These are phyloP conservation scores for Lithophane leautieri DNA, from an alignment of 2,888 invertebrate species.

Conservation along the genomic window DNA sequence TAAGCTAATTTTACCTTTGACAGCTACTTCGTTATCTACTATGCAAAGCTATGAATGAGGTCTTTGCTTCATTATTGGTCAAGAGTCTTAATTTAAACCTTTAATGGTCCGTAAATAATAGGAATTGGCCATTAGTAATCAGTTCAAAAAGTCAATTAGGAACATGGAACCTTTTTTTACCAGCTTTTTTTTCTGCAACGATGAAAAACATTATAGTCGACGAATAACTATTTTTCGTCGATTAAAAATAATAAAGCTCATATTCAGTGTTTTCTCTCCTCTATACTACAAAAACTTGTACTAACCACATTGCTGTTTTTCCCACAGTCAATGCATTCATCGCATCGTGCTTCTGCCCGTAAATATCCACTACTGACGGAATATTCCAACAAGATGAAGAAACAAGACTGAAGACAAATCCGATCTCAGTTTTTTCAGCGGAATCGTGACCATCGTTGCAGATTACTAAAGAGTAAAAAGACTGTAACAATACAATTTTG, in stretches of 20 bases:
- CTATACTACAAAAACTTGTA: neutral
- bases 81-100: no score
- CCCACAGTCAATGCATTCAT: neutral
- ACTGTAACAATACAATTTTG: slow-evolving; percentile 46
- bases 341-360: neutral
- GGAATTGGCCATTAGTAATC: neutral
- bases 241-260: neutral
- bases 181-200: neutral
- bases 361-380: neutral
- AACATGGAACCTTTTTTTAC: neutral
- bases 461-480: slow-evolving; percentile 52
- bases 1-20: no score
- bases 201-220: neutral
- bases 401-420: slow-evolving; percentile 3
- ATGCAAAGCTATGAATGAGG: no score
- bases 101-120: no score
- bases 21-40: no score
- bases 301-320: neutral
- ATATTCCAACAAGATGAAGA: neutral
- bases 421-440: slow-evolving; percentile 24
- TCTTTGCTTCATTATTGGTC: no score
- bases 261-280: neutral
- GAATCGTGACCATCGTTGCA: slow-evolving; percentile 20
- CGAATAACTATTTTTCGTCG: neutral
- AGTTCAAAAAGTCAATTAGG: neutral